These are phyloP conservation scores for Chrysemys picta DNA, from an alignment of 2,113 vertebrate species.

Conservation along the genomic window DNA sequence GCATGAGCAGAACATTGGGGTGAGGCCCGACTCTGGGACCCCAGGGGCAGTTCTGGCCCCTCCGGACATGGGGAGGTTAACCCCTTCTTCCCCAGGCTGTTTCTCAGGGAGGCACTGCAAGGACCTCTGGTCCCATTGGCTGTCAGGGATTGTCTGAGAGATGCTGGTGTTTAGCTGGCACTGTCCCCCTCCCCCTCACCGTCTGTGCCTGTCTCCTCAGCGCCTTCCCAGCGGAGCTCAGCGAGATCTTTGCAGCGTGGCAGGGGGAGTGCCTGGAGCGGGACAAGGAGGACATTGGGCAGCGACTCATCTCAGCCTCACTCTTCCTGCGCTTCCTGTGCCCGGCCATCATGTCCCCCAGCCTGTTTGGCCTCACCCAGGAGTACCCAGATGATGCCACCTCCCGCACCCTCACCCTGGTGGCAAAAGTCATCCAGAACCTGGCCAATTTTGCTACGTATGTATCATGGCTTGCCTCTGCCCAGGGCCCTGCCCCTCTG, in stretches of 20 bases:
- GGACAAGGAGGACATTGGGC: constrained; percentile 83
- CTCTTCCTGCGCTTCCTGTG: constrained; percentile 95
- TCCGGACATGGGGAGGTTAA: too few relatives aligned
- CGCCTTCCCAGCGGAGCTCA: constrained; percentile 89
- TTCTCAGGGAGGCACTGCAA: too few relatives aligned
- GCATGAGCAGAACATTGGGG: too few relatives aligned
- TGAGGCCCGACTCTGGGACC: too few relatives aligned
- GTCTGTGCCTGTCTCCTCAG: constrained; percentile 62
- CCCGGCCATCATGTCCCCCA: constrained; percentile 92
- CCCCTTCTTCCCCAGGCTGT: too few relatives aligned
- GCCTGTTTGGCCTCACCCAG: constrained; percentile 91
- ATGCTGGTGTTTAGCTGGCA: background rate
- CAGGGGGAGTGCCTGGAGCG: constrained; percentile 82
- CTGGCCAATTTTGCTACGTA: constrained; percentile 93
- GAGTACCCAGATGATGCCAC: constrained; percentile 87
- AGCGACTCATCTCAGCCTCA: constrained; percentile 91
- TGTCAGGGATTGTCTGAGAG: background rate
- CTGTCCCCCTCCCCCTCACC: background rate
- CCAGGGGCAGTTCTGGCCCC: background rate
- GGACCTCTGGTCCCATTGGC: background rate
- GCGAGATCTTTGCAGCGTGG: constrained; percentile 90
- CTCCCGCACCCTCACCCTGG: constrained; percentile 89
- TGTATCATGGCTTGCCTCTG: constrained; percentile 29
- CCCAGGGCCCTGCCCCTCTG: too few relatives aligned
- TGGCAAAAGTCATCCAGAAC: constrained; percentile 97